Percentiles rank a stretch among this genome's conserved stretches.
Conservation (phyloP, 2,113 vertebrate genomes). For the Clinocottus analis region DNA sequence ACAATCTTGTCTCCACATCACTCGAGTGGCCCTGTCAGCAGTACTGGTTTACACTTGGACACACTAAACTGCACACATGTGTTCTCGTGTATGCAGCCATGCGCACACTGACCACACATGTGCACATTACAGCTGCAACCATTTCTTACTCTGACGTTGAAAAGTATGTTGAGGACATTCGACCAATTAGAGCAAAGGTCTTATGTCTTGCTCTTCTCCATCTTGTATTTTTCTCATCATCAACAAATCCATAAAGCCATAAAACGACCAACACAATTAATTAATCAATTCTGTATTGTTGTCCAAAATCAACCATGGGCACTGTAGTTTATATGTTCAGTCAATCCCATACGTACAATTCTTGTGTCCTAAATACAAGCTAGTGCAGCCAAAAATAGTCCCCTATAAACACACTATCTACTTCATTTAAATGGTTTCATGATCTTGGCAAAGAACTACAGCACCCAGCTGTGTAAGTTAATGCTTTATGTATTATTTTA, state of each 20-base stretch:
- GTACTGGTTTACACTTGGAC: conserved; percentile 53
- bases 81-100: conserved; percentile 31
- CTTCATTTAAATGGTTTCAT: neutral
- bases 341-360: neutral
- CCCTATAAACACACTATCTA: neutral
- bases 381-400: neutral
- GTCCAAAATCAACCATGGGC: neutral
- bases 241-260: neutral
- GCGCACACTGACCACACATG: conserved; percentile 7
- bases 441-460: neutral
- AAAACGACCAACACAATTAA: neutral
- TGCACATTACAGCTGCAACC: conserved; percentile 44
- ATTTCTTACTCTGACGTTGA: neutral
- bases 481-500: neutral
- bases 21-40: conserved; percentile 55
- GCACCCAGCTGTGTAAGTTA: neutral
- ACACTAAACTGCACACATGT: conserved; percentile 41
- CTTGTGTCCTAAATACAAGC: neutral
- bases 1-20: conserved; percentile 51
- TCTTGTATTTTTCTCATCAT: neutral
- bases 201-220: neutral
- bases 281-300: neutral
- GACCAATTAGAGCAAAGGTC: neutral
- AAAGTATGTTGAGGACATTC: neutral
- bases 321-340: neutral